Percentiles rank a stretch among this genome's conserved stretches.
These are phyloP conservation scores for Dusona sp. DNA, from an alignment of 2,888 invertebrate genomes.

Conservation along the genomic window DNA sequence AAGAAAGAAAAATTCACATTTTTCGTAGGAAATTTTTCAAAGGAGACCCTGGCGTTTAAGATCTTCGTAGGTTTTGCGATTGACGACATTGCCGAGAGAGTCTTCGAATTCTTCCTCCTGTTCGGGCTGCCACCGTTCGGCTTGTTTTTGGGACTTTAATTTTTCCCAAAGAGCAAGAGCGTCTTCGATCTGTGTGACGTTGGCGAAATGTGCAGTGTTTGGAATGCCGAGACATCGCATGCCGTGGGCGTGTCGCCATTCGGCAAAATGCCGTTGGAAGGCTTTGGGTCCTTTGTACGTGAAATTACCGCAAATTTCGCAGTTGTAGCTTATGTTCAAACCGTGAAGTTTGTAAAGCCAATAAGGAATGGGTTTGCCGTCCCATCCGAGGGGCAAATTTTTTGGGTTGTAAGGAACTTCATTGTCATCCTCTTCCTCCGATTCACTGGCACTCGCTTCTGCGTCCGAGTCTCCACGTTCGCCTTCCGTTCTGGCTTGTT, in stretches of 20 bases:
- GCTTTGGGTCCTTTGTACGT: constrained; percentile 99
- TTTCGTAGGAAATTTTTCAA: constrained; percentile 84
- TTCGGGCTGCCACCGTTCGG: constrained; percentile 98
- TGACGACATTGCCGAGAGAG: constrained; percentile 99
- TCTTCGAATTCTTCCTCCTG: constrained; percentile 99
- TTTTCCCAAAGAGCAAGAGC: constrained; percentile 99
- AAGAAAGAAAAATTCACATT: too few species aligned
- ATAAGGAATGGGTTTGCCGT: constrained; percentile 97
- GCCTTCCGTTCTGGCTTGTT: constrained; percentile 97
- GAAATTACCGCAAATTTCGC: constrained; percentile 99
- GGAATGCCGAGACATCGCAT: constrained; percentile 99
- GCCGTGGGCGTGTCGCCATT: constrained; percentile 95
- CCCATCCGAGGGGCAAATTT: constrained; percentile 99
- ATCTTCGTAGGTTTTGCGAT: constrained; percentile 99
- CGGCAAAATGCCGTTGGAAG: constrained; percentile 99
- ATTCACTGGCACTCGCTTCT: constrained; percentile 92
- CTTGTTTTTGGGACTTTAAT: constrained; percentile 97
- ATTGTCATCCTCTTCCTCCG: constrained; percentile 95
- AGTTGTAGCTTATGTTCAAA: constrained; percentile 98
- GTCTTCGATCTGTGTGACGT: constrained; percentile 99
- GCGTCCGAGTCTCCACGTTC: constrained; percentile 96
- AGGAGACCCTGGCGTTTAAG: constrained; percentile 98
- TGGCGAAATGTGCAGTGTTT: constrained; percentile 99
- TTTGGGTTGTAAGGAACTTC: constrained; percentile 99
- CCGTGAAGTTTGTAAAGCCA: constrained; percentile 99